Evolutionary conservation across 2,888 invertebrate species (phyloP).

Genomic region (Orthonychiurus folsomi): DNA sequence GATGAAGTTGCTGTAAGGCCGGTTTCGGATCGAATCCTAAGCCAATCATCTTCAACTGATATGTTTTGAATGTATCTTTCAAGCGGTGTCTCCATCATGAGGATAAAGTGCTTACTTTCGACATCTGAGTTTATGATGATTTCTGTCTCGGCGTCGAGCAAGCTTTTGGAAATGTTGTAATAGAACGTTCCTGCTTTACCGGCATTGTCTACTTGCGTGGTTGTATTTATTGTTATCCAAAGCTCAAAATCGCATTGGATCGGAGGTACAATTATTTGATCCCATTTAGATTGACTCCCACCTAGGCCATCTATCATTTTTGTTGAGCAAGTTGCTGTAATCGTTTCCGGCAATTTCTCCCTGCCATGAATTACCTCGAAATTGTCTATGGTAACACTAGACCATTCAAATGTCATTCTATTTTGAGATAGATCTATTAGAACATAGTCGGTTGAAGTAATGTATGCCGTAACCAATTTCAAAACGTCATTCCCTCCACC

Average conservation of each 20-base stretch:
- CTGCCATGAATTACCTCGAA: background rate
- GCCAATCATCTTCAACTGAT: background rate
- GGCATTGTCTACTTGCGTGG: background rate
- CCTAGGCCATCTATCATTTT: background rate
- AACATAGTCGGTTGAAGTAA: background rate
- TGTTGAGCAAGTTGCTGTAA: background rate
- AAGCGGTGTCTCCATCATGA: background rate
- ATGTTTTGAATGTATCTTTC: background rate
- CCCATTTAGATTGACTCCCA: background rate
- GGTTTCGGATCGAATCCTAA: background rate
- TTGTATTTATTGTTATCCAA: background rate
- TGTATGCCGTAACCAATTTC: background rate
- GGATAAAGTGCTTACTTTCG: background rate
- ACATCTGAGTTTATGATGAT: background rate
- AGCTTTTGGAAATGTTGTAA: background rate
- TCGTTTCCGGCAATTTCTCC: background rate
- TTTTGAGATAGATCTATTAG: background rate
- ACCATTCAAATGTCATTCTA: background rate
- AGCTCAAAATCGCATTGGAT: background rate
- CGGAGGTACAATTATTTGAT: background rate
- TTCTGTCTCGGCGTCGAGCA: background rate
- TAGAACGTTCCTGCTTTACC: background rate
- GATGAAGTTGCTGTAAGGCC: background rate
- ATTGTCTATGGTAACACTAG: background rate
- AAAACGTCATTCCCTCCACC: background rate